Evolutionary conservation across 2,797 vertebrate species (phyloP).

Genomic region (Spondyliosoma cantharus): DNA sequence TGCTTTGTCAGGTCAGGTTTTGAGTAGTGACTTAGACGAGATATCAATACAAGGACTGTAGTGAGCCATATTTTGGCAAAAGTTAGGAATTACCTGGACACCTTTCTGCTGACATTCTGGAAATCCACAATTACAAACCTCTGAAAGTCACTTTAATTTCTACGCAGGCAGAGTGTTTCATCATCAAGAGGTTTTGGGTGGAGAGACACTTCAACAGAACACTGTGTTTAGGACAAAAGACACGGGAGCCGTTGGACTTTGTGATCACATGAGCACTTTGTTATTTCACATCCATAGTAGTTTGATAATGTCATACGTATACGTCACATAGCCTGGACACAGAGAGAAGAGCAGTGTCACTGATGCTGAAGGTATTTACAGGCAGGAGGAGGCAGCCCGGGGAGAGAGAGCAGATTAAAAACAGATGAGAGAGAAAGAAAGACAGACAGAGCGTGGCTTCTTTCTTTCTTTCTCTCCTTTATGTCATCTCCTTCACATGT

Average conservation of each 20-base stretch:
- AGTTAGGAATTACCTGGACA: background rate
- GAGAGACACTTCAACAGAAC: background rate
- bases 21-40: background rate
- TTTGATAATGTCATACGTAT: conserved; percentile 81
- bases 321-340: conserved; percentile 76
- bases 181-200: too few species aligned
- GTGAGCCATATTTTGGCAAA: background rate
- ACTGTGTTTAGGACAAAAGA: conserved; percentile 56
- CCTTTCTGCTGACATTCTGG: too few species aligned
- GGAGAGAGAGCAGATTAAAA: conserved; percentile 22
- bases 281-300: conserved; percentile 85
- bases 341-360: conserved; percentile 70
- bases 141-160: background rate
- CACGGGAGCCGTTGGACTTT: conserved; percentile 60
- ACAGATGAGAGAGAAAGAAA: background rate
- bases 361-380: conserved; percentile 79
- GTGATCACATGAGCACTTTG: conserved; percentile 86
- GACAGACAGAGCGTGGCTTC: background rate
- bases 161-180: background rate
- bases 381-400: conserved; percentile 59
- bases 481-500: conserved; percentile 10
- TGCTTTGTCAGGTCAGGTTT: background rate
- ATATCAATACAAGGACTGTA: too few species aligned
- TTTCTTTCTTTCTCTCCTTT: background rate
- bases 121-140: background rate